Evolutionary conservation across 2,113 vertebrate species (phyloP), one percentile per base, ranked within the genome.

Genomic region (Poeciliopsis retropinna): DNA sequence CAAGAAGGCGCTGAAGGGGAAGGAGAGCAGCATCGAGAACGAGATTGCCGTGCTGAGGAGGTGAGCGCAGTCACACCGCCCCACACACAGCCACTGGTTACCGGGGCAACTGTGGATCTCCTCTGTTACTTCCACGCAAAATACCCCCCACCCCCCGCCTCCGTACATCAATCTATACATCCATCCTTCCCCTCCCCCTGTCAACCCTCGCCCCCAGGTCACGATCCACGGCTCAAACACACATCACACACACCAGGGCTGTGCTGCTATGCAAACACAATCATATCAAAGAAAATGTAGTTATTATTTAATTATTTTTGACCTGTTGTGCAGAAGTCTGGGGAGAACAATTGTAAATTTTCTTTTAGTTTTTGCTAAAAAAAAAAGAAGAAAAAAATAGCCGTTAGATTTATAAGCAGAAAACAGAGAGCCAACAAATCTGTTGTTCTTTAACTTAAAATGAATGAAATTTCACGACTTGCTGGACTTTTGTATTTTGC

Each of bases 11-110:
- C 95, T 98, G 89, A 98, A 99, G 86, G 97, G 97, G 79, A 99
- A 99, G 75, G 97, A 99, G 83, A 99, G 96, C 96, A 98, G 97
- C 94, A 98, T 99, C 64, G 97, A 99, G 88, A 98, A 98, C 39
- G 97, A 99, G 93, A 99, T 99, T 1, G 96, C 97, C 0, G 97
- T 99, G 28, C 94, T 99, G 78, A 96, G 96, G 82, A 98, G 93
- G 97, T 99, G 90, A 97, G 97, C 70, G 28, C 63, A 19, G 57
- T 41, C 63, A 44, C 69, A 75, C 67, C 12, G 28, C 66, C 73
- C 27, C 22, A 65, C 67, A 78, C 64, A 74, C 64, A 76, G 74
- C 82, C 84, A 68, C 41, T 72, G n/a, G 90, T 92, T 90, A 89
- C 85, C 78, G 31, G 64, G 88, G 86, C 74, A 89, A 92, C 89